Percentiles rank a stretch among this genome's conserved stretches.
phyloP scores from a whole-genome alignment of 2,113 vertebrate genomes.

The Amphiprion ocellaris region DNA sequence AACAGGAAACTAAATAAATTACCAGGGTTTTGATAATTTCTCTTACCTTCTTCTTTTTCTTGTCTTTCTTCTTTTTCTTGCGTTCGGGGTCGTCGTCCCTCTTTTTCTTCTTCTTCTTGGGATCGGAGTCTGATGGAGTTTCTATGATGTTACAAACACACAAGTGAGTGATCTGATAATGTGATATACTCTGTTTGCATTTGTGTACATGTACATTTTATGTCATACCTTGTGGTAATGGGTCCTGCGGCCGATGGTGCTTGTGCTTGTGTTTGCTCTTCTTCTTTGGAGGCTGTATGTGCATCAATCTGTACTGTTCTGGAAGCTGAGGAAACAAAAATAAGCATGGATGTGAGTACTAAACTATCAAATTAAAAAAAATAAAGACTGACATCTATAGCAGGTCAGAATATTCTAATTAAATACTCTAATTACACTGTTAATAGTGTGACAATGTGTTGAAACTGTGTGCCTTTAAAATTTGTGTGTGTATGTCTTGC shows the following conservation, averaged over 20 bases:
- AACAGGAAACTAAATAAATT: neutral
- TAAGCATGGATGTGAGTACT: neutral
- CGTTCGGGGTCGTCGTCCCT: constrained; percentile 96
- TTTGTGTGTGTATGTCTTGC: too few relatives aligned
- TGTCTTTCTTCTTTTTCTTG: constrained; percentile 99
- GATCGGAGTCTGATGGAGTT: constrained; percentile 97
- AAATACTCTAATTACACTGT: neutral
- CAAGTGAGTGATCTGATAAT: constrained; percentile 4
- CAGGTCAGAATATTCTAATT: neutral
- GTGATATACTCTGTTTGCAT: neutral
- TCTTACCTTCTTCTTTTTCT: constrained; percentile 97
- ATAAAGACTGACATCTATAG: too few relatives aligned
- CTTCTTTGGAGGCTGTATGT: constrained; percentile 98
- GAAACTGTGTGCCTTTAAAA: neutral
- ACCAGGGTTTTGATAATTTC: neutral
- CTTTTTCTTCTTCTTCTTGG: constrained; percentile 99
- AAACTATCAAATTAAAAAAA: neutral
- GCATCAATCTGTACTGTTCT: constrained; percentile 97
- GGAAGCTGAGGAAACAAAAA: constrained; percentile 86
- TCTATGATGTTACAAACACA: constrained; percentile 79
- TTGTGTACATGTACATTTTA: constrained; percentile 37
- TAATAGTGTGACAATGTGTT: neutral
- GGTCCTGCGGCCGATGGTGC: constrained; percentile 94
- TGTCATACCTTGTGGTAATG: constrained; percentile 92
- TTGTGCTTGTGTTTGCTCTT: constrained; percentile 98